These are phyloP conservation scores for Dione vanillae DNA, from an alignment of 2,888 invertebrate genomes.

Conservation along the genomic window DNA sequence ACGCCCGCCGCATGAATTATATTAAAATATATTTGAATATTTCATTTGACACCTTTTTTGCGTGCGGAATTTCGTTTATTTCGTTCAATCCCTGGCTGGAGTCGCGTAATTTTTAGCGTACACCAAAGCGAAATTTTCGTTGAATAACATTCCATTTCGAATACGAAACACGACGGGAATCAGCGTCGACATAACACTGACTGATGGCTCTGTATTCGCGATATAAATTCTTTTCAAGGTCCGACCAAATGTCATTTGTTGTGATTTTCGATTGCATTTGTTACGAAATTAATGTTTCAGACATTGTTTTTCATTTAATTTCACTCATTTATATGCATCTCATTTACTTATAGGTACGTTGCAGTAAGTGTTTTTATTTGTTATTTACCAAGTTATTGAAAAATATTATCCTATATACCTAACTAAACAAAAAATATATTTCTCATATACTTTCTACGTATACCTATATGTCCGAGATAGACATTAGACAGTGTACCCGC, in stretches of 20 bases:
- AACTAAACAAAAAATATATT: conserved; percentile 7
- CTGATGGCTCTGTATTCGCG: conserved; percentile 72
- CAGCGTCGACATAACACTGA: conserved; percentile 81
- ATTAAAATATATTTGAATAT: conserved; percentile 85
- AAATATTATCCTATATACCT: neutral
- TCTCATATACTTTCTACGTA: conserved; percentile 30
- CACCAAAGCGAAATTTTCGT: conserved; percentile 77
- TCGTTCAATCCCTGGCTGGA: conserved; percentile 79
- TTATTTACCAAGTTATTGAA: neutral
- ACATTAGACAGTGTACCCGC: conserved; percentile 61
- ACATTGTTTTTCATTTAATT: neutral
- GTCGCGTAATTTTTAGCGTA: conserved; percentile 82
- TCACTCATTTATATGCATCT: neutral
- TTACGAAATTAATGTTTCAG: conserved; percentile 10
- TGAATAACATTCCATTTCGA: conserved; percentile 83
- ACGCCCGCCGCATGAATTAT: conserved; percentile 85
- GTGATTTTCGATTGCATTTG: conserved; percentile 43
- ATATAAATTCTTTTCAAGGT: conserved; percentile 75
- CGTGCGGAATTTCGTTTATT: conserved; percentile 82
- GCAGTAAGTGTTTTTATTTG: neutral
- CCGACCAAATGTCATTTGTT: conserved; percentile 57
- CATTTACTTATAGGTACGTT: neutral
- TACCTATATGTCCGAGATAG: conserved; percentile 34
- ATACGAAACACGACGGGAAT: conserved; percentile 79
- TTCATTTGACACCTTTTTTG: conserved; percentile 85